These are phyloP conservation scores for Lordiphosa andalusiaca DNA, from an alignment of 2,888 invertebrate species.

Conservation along the genomic window DNA sequence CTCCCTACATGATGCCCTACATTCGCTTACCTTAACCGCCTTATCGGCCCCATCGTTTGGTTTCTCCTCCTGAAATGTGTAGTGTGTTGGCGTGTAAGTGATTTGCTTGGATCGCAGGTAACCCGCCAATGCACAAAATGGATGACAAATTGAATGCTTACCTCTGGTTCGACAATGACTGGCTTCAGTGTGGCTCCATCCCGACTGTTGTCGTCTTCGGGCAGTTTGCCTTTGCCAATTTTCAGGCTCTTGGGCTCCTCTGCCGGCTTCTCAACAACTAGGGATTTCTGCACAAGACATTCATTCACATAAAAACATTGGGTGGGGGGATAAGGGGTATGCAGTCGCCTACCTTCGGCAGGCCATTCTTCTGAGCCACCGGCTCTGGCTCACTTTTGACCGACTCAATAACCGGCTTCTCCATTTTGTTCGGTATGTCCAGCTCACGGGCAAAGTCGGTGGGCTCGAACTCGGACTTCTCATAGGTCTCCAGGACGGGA, in stretches of 20 bases:
- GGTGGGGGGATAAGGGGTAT: neutral
- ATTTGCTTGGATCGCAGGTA: neutral
- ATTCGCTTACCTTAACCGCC: slow-evolving; percentile 38
- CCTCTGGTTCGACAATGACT: slow-evolving; percentile 79
- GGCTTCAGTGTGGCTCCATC: slow-evolving; percentile 76
- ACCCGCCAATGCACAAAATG: too few species aligned
- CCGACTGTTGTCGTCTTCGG: slow-evolving; percentile 66
- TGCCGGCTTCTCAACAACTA: slow-evolving; percentile 44
- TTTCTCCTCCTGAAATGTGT: slow-evolving; percentile 34
- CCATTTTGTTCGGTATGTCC: slow-evolving; percentile 78
- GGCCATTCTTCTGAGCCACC: slow-evolving; percentile 70
- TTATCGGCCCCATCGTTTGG: slow-evolving; percentile 15
- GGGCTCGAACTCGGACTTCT: slow-evolving; percentile 82
- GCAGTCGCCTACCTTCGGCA: slow-evolving; percentile 74
- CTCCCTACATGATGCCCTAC: neutral
- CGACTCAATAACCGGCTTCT: slow-evolving; percentile 67
- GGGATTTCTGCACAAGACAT: slow-evolving; percentile 63
- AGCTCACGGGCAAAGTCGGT: slow-evolving; percentile 78
- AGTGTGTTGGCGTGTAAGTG: slow-evolving; percentile 4
- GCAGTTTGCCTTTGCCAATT: slow-evolving; percentile 78
- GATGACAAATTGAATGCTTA: slow-evolving; percentile 29
- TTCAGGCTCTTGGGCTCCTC: slow-evolving; percentile 70
- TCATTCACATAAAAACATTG: slow-evolving; percentile 17
- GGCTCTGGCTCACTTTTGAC: slow-evolving; percentile 63
- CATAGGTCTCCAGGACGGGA: slow-evolving; percentile 86